Conservation (phyloP, 2,797 vertebrate genomes). For the Neosilurus hyrtlii region DNA sequence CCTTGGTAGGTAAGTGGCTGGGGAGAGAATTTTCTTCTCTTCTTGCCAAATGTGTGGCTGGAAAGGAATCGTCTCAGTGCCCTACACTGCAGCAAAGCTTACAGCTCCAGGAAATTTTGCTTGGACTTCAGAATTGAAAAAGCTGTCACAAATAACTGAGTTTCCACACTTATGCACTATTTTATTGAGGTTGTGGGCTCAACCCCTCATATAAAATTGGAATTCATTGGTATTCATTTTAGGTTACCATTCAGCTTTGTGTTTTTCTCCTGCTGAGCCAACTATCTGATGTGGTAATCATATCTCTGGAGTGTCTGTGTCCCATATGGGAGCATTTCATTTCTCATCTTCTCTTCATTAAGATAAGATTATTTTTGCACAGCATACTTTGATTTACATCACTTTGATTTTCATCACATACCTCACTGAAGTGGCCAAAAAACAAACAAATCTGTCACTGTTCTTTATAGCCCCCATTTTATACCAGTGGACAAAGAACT, state of each 20-base stretch:
- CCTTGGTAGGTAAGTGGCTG: slow-evolving; percentile 31
- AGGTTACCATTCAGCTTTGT: slow-evolving; percentile 24
- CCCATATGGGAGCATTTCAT: neutral
- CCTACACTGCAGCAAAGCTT: slow-evolving; percentile 43
- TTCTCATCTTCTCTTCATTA: slow-evolving; percentile 9
- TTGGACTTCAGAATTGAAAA: slow-evolving; percentile 43
- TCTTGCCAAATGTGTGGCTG: slow-evolving; percentile 45
- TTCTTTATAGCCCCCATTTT: slow-evolving; percentile 1
- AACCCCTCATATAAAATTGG: slow-evolving; percentile 37
- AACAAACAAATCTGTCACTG: slow-evolving; percentile 40
- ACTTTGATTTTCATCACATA: slow-evolving; percentile 19
- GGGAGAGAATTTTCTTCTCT: slow-evolving; percentile 41
- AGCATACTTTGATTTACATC: slow-evolving; percentile 1
- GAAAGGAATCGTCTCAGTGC: slow-evolving; percentile 45
- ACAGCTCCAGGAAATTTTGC: slow-evolving; percentile 48
- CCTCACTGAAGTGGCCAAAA: slow-evolving; percentile 26
- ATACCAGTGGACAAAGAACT: slow-evolving; percentile 15
- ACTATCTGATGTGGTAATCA: slow-evolving; percentile 26
- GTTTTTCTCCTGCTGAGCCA: slow-evolving; percentile 4
- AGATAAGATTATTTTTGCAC: slow-evolving; percentile 7
- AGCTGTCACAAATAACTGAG: slow-evolving; percentile 48
- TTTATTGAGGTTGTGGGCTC: slow-evolving; percentile 23
- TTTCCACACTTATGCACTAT: slow-evolving; percentile 50
- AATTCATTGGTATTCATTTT: slow-evolving; percentile 36
- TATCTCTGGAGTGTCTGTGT: slow-evolving; percentile 5